phyloP scores from a whole-genome alignment of 1,140 invertebrate species.

The Drosophila chauvacae region DNA sequence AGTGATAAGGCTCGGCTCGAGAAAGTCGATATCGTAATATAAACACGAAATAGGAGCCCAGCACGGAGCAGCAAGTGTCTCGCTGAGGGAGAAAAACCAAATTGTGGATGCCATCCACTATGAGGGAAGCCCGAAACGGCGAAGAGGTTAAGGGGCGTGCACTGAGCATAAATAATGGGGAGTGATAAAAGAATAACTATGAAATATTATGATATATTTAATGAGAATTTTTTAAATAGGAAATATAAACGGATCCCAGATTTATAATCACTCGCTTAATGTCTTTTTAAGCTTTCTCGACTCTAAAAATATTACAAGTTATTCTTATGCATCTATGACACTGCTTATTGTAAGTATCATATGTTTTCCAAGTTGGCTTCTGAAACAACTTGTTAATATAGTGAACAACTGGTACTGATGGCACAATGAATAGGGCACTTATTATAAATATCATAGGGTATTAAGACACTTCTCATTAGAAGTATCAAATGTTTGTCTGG shows the following conservation, averaged over 20 bases:
- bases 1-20: constrained; percentile 58
- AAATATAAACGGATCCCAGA: not conserved
- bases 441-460: not conserved
- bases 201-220: fast-evolving
- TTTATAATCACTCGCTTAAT: no score
- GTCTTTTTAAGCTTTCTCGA: not conserved
- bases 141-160: constrained; percentile 12
- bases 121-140: constrained; percentile 15
- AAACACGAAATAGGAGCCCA: constrained; percentile 79
- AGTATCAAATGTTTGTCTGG: not conserved
- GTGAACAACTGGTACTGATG: not conserved
- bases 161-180: constrained; percentile 2
- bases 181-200: not conserved
- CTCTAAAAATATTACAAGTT: not conserved
- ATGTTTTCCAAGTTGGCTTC: not conserved
- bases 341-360: no score
- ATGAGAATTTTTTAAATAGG: not conserved
- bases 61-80: constrained; percentile 44
- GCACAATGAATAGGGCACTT: not conserved
- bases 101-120: constrained; percentile 51
- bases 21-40: constrained; percentile 83
- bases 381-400: not conserved
- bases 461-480: no score
- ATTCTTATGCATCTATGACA: not conserved
- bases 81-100: constrained; percentile 45